Conservation (phyloP, 2,888 invertebrate genomes). For the Pteria penguin region DNA sequence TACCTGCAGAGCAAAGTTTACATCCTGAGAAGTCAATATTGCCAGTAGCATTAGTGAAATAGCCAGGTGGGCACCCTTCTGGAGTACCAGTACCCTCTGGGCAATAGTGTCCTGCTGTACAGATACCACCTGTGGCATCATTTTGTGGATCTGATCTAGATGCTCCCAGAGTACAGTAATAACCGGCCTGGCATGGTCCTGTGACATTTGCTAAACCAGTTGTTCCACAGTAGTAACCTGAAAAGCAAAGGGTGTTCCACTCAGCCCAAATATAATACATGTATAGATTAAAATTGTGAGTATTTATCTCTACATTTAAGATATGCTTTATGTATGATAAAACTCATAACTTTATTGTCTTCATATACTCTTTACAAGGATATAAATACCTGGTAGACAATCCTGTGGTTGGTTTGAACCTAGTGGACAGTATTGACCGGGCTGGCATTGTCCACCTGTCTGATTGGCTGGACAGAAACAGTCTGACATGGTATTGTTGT, state of each 20-base stretch:
- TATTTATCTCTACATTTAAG: no score
- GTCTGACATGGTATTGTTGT: conserved; percentile 62
- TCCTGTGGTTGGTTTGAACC: conserved; percentile 71
- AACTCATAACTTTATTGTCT: no score
- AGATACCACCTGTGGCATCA: conserved; percentile 73
- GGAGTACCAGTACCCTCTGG: conserved; percentile 68
- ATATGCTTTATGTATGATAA: no score
- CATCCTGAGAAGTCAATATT: conserved; percentile 67
- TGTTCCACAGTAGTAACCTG: conserved; percentile 73
- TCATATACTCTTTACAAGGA: no score
- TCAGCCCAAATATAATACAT: no score
- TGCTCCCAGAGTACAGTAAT: conserved; percentile 73
- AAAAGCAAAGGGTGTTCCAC: no score
- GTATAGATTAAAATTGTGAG: no score
- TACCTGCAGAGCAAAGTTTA: conserved; percentile 72
- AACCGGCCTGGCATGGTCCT: conserved; percentile 73
- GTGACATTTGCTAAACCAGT: conserved; percentile 67
- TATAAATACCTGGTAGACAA: conserved; percentile 70
- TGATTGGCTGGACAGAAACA: conserved; percentile 72
- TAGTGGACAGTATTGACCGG: conserved; percentile 74
- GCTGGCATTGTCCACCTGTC: conserved; percentile 75
- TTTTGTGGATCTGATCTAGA: conserved; percentile 65
- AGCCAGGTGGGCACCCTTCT: conserved; percentile 70
- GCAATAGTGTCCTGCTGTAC: conserved; percentile 76
- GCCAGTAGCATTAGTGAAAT: conserved; percentile 73